Evolutionary conservation across 2,888 invertebrate genomes (phyloP).

Genomic region (Tethea ocularis): DNA sequence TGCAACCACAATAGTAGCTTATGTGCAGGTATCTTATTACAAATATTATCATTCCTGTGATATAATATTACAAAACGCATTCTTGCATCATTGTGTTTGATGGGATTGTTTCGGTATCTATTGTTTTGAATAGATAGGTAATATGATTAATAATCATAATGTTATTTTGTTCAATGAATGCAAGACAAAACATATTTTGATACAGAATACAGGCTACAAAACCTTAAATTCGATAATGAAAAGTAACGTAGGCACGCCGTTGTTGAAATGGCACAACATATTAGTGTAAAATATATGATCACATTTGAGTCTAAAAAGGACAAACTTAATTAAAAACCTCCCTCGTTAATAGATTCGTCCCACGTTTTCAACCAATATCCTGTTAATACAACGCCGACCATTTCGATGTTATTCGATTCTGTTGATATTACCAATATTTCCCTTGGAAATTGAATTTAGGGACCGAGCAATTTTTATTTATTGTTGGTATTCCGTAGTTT

Average conservation of each 20-base stretch:
- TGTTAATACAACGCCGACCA: constrained; percentile 52
- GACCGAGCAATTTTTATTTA: constrained; percentile 29
- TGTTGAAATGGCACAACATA: not conserved
- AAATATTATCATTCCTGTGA: constrained; percentile 1
- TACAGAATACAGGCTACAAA: not conserved
- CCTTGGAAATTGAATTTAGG: constrained; percentile 55
- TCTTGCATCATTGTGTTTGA: not conserved
- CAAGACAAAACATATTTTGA: no score
- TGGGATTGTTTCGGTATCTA: not conserved
- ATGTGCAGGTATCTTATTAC: not conserved
- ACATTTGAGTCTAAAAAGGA: constrained; percentile 24
- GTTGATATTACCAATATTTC: constrained; percentile 62
- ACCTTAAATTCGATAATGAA: not conserved
- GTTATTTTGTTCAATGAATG: not conserved
- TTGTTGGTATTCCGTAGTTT: constrained; percentile 11
- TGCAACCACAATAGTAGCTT: not conserved
- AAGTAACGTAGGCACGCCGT: not conserved
- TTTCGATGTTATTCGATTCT: constrained; percentile 49
- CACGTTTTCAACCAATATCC: constrained; percentile 54
- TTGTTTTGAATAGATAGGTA: not conserved
- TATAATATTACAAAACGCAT: not conserved
- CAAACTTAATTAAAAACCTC: constrained; percentile 59
- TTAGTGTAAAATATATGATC: not conserved
- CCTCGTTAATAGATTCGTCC: constrained; percentile 51
- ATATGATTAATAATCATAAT: not conserved